phyloP scores from a whole-genome alignment of 2,797 vertebrate genomes.

The Semotilus atromaculatus region DNA sequence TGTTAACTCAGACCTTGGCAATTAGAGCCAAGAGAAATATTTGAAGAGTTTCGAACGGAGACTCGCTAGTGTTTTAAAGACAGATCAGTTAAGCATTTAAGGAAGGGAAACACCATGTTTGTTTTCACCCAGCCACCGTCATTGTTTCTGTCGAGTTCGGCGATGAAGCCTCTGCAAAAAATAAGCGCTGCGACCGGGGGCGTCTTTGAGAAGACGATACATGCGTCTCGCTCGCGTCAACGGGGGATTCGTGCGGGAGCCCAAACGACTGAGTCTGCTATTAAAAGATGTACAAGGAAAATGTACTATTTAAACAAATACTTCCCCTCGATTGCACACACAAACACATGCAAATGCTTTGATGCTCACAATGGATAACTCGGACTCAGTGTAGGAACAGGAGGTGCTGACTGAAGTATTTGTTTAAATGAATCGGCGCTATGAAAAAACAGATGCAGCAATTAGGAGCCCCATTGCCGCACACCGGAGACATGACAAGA shows the following conservation, averaged over 20 bases:
- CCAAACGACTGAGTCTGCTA: conserved; percentile 33
- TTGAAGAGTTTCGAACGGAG: conserved; percentile 86
- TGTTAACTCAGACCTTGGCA: conserved; percentile 88
- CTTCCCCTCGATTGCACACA: conserved; percentile 54
- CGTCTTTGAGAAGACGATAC: conserved; percentile 11
- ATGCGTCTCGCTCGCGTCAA: conserved; percentile 4
- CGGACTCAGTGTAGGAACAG: conserved; percentile 82
- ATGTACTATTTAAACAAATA: conserved; percentile 60
- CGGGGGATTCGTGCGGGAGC: conserved; percentile 18
- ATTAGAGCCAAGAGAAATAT: conserved; percentile 94
- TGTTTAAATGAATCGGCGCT: conserved; percentile 82
- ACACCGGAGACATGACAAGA: conserved; percentile 91
- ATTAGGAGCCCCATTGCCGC: conserved; percentile 88
- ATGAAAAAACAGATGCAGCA: conserved; percentile 82
- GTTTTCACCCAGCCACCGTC: conserved; percentile 13
- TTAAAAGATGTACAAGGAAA: conserved; percentile 53
- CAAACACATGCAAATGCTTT: conserved; percentile 64
- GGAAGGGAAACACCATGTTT: conserved; percentile 38
- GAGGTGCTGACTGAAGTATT: conserved; percentile 84
- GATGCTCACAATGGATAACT: conserved; percentile 73
- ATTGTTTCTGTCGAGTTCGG: conserved; percentile 14
- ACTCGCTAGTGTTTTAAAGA: conserved; percentile 83
- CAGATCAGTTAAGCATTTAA: conserved; percentile 44
- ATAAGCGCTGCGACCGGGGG: conserved; percentile 6
- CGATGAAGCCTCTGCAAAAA: conserved; percentile 18